Percentiles rank a stretch among this genome's conserved stretches.
phyloP scores from a whole-genome alignment of 92 coral and sea anemone species.

The Blastomussa wellsi region DNA sequence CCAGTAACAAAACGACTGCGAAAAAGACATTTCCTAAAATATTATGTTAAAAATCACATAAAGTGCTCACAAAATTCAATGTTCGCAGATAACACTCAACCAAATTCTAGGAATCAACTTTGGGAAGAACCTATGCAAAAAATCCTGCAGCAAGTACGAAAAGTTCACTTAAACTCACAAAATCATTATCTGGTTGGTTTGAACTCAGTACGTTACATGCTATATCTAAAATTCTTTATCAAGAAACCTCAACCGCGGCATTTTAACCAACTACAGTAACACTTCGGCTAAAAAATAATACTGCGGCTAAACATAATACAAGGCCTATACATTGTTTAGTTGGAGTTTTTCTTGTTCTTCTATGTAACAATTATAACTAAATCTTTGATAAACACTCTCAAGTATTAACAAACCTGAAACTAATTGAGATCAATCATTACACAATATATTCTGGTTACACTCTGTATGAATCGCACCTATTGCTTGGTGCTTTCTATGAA shows the following conservation, averaged over 20 bases:
- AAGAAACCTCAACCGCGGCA: too few relatives aligned
- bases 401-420: neutral
- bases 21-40: conserved; percentile 2
- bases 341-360: neutral
- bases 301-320: neutral
- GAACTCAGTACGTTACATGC: neutral
- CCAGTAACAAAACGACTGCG: neutral
- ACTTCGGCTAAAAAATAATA: too few relatives aligned
- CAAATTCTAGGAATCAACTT: neutral
- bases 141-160: neutral
- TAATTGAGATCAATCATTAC: neutral
- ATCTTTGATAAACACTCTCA: neutral
- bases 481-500: neutral
- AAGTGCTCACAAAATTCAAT: neutral
- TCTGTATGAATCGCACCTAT: neutral
- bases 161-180: neutral
- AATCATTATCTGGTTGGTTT: neutral
- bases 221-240: neutral
- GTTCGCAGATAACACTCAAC: neutral
- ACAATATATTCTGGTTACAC: neutral
- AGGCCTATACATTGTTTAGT: neutral
- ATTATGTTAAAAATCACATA: neutral
- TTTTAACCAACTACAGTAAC: too few relatives aligned
- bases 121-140: neutral
- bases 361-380: neutral